Evolutionary conservation across 2,113 vertebrate species (phyloP), one percentile per base, ranked within the genome.

Genomic region (human (Homo sapiens)): DNA sequence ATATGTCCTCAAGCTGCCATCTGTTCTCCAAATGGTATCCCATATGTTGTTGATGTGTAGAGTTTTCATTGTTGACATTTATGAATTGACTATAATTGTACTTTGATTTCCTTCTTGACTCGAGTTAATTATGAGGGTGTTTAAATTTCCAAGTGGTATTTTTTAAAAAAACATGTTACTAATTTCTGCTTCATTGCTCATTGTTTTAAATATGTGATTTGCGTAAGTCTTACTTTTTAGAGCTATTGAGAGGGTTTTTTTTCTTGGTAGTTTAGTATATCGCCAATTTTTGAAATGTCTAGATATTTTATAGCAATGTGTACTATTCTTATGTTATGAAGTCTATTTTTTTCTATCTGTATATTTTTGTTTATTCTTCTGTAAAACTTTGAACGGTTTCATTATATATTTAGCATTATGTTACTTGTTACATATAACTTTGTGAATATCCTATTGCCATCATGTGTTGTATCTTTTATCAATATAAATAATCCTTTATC

Each of bases 31-130:
- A 98, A 92, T 95, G 97, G 64, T 10, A 25, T 27, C 95, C 98
- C 98, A 97, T 98, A 98, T 98, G 98, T 92, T 98, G 96, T 98
- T 98, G 97, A 93, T 38, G 23, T 96, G 80, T 93, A 85, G 96
- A 90, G 84, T 94, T 90, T 92, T 96, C 95, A 92, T 97, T 98
- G 97, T 98, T 98, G 97, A 97, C 97, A 96, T 97, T 98, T 98
- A 98, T 75, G 94, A 98, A 98, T 98, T 66, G 90, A 96, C 96
- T 98, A 94, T 97, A 98, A 98, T 96, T 98, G 70, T 98, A 98
- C 94, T 98, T 96, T 97, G 95, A 96, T 98, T 98, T 98, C 94
- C 90, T 96, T 94, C 87, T 96, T 97, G 81, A 92, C 94, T 98
- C 80, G 70, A 97, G 97, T 95, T 98, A 98, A 98, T 98, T 98